Evolutionary conservation across 2,888 invertebrate species (phyloP).

Genomic region (Pedicia rivosa): DNA sequence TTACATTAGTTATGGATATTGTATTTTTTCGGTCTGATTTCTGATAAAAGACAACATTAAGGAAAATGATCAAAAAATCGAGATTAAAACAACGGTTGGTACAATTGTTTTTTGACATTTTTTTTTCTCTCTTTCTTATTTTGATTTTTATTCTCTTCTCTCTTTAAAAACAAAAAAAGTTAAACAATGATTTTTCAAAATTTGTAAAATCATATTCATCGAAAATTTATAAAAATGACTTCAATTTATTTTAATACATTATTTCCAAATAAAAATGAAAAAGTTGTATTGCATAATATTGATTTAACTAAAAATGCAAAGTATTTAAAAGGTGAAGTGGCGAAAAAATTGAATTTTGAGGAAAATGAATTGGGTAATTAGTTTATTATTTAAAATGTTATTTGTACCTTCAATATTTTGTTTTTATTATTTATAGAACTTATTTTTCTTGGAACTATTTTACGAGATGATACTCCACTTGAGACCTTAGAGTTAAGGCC

Average conservation of each 20-base stretch:
- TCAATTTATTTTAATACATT: conserved; percentile 33
- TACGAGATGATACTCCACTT: conserved; percentile 40
- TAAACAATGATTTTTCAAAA: no score
- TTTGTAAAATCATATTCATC: no score
- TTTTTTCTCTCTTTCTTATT: no score
- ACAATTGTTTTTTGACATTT: no score
- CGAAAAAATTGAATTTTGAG: conserved; percentile 32
- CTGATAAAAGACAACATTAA: no score
- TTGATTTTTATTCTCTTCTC: no score
- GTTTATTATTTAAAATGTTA: conserved; percentile 22
- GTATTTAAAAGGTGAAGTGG: conserved; percentile 34
- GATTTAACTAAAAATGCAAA: conserved; percentile 39
- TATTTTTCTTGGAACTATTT: conserved; percentile 44
- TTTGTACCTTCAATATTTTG: conserved; percentile 14
- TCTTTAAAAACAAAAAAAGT: no score
- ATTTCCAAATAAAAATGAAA: conserved; percentile 33
- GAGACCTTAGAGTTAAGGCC: conserved; percentile 36
- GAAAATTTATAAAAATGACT: conserved; percentile 14
- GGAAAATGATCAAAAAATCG: no score
- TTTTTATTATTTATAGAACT: conserved; percentile 34
- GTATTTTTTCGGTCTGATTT: no score
- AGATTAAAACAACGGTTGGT: no score
- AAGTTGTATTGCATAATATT: conserved; percentile 38
- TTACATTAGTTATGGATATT: no score
- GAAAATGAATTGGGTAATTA: conserved; percentile 35